phyloP scores from a whole-genome alignment of 1,140 invertebrate species.

The Penaeus vannamei region DNA sequence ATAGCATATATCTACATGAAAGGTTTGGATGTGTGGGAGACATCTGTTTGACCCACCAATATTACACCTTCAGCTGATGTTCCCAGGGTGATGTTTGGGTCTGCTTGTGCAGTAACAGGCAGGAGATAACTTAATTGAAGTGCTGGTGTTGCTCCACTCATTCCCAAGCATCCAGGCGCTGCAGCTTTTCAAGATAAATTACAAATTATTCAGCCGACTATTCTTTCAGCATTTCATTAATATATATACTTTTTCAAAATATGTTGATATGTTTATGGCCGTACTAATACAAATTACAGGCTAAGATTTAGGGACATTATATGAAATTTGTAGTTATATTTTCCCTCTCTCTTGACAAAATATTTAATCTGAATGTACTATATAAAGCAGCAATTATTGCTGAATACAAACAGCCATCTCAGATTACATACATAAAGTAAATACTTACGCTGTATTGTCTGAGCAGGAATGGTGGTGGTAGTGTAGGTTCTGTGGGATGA shows the following conservation, averaged over 20 bases:
- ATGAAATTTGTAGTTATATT: too few species aligned
- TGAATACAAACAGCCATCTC: too few species aligned
- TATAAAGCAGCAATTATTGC: too few species aligned
- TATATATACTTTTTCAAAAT: too few species aligned
- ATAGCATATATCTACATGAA: background rate
- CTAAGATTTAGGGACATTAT: too few species aligned
- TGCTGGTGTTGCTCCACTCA: slow-evolving; percentile 23
- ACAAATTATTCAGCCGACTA: too few species aligned
- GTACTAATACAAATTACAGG: too few species aligned
- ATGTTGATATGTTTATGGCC: too few species aligned
- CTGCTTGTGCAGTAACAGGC: slow-evolving; percentile 23
- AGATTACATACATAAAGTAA: background rate
- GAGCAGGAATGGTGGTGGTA: slow-evolving; percentile 28
- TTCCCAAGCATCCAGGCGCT: slow-evolving; percentile 22
- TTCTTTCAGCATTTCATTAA: too few species aligned
- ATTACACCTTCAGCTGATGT: slow-evolving; percentile 24
- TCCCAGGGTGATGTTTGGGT: slow-evolving; percentile 11
- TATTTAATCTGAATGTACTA: too few species aligned
- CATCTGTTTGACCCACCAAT: slow-evolving; percentile 13
- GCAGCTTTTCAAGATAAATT: too few species aligned
- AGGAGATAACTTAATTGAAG: slow-evolving; percentile 7
- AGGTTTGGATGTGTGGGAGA: slow-evolving; percentile 13
- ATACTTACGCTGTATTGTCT: slow-evolving; percentile 9
- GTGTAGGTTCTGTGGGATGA: slow-evolving; percentile 20
- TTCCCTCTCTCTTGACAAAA: too few species aligned